Percentiles rank a stretch among this genome's conserved stretches.
Conservation (phyloP, 2,113 vertebrate species). For the Agapornis roseicollis region DNA sequence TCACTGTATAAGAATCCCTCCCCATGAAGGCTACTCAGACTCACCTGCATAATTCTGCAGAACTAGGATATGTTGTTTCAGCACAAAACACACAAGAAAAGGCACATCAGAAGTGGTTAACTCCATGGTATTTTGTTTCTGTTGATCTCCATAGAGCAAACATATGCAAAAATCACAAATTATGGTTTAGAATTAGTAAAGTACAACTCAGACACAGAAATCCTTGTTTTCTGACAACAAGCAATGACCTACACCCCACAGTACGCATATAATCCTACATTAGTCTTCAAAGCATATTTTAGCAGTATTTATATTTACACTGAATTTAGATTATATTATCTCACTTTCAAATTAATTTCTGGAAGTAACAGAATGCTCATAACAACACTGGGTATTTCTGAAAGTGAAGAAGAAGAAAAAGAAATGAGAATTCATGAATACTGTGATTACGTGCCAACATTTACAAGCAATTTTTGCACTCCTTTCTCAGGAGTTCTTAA, state of each 20-base stretch:
- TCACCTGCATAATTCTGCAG: background rate
- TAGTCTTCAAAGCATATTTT: slow-evolving; percentile 37
- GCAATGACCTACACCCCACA: background rate
- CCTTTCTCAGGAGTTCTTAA: background rate
- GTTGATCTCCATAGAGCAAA: slow-evolving; percentile 2
- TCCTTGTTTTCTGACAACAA: slow-evolving; percentile 58
- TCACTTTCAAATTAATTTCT: slow-evolving; percentile 35
- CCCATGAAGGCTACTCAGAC: background rate
- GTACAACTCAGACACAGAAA: slow-evolving; percentile 39
- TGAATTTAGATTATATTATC: slow-evolving; percentile 39
- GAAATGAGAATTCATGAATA: background rate
- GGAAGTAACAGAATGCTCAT: slow-evolving; percentile 21
- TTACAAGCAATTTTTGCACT: background rate
- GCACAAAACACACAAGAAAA: slow-evolving; percentile 15
- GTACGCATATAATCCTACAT: background rate
- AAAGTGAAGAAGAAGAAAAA: background rate
- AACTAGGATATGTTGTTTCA: background rate
- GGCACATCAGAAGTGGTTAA: background rate
- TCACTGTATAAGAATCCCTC: background rate
- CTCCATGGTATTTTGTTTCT: background rate
- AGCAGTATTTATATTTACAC: slow-evolving; percentile 37
- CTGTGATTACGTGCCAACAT: background rate
- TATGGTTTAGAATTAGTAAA: slow-evolving; percentile 8
- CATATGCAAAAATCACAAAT: slow-evolving; percentile 6
- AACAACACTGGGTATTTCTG: background rate